phyloP scores from a whole-genome alignment of 2,888 invertebrate species.

The Punctoribates punctum region DNA sequence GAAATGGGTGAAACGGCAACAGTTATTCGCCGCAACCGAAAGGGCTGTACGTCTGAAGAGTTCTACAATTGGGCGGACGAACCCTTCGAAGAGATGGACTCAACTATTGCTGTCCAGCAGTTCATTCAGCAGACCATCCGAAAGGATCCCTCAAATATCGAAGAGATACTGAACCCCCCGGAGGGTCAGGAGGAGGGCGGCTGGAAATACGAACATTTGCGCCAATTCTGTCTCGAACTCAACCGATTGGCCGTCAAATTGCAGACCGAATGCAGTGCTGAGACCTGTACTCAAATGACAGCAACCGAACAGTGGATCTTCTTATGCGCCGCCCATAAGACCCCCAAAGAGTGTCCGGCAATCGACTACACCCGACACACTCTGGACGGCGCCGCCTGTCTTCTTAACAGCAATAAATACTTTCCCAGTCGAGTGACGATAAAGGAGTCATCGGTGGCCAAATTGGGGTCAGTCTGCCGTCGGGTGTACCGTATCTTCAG shows the following conservation, averaged over 20 bases:
- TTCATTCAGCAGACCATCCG: conserved; percentile 97
- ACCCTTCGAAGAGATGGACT: conserved; percentile 98
- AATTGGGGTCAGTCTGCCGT: conserved; percentile 96
- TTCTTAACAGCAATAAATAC: conserved; percentile 98
- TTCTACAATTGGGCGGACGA: conserved; percentile 98
- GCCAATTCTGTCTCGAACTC: conserved; percentile 98
- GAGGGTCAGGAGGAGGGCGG: conserved; percentile 97
- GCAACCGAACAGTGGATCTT: conserved; percentile 99
- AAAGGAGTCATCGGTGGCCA: conserved; percentile 97
- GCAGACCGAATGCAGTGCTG: conserved; percentile 85
- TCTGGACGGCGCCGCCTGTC: conserved; percentile 95
- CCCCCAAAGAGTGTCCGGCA: conserved; percentile 99
- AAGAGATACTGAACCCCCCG: conserved; percentile 89
- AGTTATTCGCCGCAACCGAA: conserved; percentile 66
- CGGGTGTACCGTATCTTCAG: conserved; percentile 99
- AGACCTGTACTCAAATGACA: conserved; percentile 98
- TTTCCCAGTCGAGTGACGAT: conserved; percentile 96
- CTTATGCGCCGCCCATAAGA: conserved; percentile 98
- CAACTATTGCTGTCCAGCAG: conserved; percentile 92
- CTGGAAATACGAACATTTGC: conserved; percentile 99
- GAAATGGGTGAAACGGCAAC: not conserved
- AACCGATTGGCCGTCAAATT: conserved; percentile 96
- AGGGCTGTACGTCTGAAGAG: conserved; percentile 86
- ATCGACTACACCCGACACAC: conserved; percentile 99
- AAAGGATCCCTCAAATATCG: conserved; percentile 85